Evolutionary conservation across 2,113 vertebrate species (phyloP).

Genomic region (Hippocampus comes): DNA sequence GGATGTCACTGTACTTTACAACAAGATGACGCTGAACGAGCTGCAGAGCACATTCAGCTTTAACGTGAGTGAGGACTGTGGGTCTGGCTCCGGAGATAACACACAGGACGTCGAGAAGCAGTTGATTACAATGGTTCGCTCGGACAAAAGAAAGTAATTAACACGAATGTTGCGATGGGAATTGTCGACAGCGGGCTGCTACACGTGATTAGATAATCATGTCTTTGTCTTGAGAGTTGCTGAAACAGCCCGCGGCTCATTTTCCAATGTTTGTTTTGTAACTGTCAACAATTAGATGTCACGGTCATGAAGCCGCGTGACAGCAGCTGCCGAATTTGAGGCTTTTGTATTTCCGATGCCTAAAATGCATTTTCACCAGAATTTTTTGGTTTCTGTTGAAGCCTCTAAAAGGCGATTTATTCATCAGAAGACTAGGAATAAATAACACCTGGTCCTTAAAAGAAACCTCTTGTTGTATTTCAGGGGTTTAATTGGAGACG

Average conservation of each 20-base stretch:
- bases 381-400: no score
- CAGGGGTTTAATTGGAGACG: conserved; percentile 95
- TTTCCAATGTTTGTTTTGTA: background rate
- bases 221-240: background rate
- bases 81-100: conserved; percentile 2
- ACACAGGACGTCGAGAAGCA: background rate
- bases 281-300: background rate
- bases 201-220: background rate
- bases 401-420: background rate
- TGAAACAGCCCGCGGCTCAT: background rate
- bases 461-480: conserved; percentile 2
- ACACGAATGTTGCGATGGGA: background rate
- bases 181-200: background rate
- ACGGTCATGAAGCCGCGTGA: background rate
- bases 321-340: background rate
- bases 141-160: conserved; percentile 6
- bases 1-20: conserved; percentile 89
- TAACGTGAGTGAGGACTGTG: conserved; percentile 73
- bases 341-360: no score
- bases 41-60: conserved; percentile 81
- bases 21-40: conserved; percentile 84
- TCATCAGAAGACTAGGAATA: background rate
- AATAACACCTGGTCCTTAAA: background rate
- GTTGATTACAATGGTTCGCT: background rate
- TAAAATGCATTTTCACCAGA: no score